Base-by-base conservation (phyloP, 2,888 invertebrate genomes). In the Xylophagus ater region DNA sequence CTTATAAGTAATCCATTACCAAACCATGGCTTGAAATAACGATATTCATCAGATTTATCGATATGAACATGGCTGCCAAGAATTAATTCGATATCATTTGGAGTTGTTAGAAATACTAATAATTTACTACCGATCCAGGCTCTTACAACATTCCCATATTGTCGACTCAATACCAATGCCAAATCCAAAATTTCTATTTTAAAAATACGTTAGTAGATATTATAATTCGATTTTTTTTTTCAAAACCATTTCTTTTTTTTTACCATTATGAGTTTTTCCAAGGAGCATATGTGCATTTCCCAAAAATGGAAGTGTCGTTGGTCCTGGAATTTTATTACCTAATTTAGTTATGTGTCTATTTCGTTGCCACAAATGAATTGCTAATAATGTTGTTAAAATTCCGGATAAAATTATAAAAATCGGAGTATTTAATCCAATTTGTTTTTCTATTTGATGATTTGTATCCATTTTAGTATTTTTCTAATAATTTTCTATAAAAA, bases 1-100 rank as follows among this genome's bases (percentile, higher is more conserved):
- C 83, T 83, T 40, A 84, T 83, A 9, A 84, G 73, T 7, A 84
- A 67, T 41, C 84, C 84, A 53, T 83, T 75, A 13, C 84, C 84
- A 35, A 85, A 73, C 84, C 84, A 85, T 1, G 83, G 83, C 53
- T 81, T 73, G 59, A 84, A 83, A 60, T 79, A 81, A 44, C 72
- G 66, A 55, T 84, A 84, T 48, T 83, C 83, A 9, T 70, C 53
- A 0, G 82, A 72, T 55, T 85, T 85, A 56, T 82, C 76, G 47
- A 85, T 74, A 54, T 82, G 79, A n/a, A 76, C 74, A 41, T 78
- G 72, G 42, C 82, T 83, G 51, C 79, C 78, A 4, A 85, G 63
- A 34, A 85, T 78, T 1, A 81, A 66, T 58, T 85, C 84, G 9
- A 79, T 73, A 51, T 84, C 84, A 1, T 72, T 63, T 7, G 84